Base-by-base conservation (phyloP, 2,888 invertebrate species). In the Pelosia muscerda region DNA sequence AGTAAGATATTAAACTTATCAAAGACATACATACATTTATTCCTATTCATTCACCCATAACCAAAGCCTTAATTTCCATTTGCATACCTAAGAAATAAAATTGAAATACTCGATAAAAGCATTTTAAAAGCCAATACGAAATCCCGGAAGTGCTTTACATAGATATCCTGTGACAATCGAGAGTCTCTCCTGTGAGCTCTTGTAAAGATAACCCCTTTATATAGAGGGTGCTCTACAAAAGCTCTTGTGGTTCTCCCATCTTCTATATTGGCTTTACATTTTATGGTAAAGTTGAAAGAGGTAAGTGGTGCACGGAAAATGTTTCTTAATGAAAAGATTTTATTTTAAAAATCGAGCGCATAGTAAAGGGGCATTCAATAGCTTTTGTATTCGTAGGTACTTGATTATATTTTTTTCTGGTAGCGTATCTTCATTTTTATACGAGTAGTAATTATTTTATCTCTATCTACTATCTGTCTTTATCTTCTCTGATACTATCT, bases 141-240 rank as follows among this genome's bases (percentile, higher is more conserved):
- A 56, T 49, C 22, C 64, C 58, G 65, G 67, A 66, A 68, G 70
- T 65, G 65, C n/a, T 62, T 75, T 72, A 71, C 66, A 68, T 70
- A 75, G 66, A 68, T 68, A 76, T 75, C 81, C 86, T 84, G 81
- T 68, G 73, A 68, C 74, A 78, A 83, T 81, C 76, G 79, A 82
- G 78, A 72, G 78, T 74, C 68, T 77, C 65, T 63, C 63, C 73
- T 61, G 53, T 65, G 63, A 73, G 65, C 74, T 69, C 80, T 73
- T 73, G 68, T 73, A 79, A 81, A 86, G 86, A 87, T 86, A 88
- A 87, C 87, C 87, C 86, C 83, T 88, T 84, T 86, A 85, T 79
- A 86, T 86, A 82, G 85, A 88, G 88, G 79, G 81, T 78, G 66
- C 87, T 84, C 69, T 53, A 59, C 71, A 73, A 81, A 79, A 76